Evolutionary conservation across 2,113 vertebrate genomes (phyloP).

Genomic region (Pipa parva): DNA sequence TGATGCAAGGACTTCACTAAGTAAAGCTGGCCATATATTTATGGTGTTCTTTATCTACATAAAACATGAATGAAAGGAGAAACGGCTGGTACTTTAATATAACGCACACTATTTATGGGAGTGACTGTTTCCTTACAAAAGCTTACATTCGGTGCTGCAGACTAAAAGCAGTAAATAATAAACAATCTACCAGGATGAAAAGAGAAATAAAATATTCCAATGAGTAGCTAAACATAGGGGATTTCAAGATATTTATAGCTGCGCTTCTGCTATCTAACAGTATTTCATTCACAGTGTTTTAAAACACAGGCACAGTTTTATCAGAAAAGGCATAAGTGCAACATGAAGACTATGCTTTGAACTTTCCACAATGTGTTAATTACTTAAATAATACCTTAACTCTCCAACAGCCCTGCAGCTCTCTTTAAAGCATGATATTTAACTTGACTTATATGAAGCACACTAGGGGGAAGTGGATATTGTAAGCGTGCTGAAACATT

Average conservation of each 20-base stretch:
- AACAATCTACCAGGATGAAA: not conserved
- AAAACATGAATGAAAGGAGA: not conserved
- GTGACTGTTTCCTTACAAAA: not conserved
- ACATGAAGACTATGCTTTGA: too few species aligned
- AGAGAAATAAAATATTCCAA: not conserved
- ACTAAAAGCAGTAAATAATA: not conserved
- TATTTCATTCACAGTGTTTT: too few species aligned
- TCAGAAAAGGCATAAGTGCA: too few species aligned
- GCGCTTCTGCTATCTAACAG: too few species aligned
- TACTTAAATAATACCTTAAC: too few species aligned
- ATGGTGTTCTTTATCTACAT: conserved; percentile 20
- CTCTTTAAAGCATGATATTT: too few species aligned
- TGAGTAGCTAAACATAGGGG: not conserved
- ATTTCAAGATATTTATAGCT: not conserved
- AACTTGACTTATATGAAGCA: too few species aligned
- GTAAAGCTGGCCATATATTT: conserved; percentile 9
- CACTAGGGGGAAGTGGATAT: too few species aligned
- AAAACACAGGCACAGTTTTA: too few species aligned
- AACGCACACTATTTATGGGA: not conserved
- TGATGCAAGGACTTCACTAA: not conserved
- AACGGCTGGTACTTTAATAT: not conserved
- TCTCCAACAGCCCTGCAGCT: too few species aligned
- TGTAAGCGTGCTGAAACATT: too few species aligned
- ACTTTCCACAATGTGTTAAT: too few species aligned
- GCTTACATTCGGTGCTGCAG: not conserved